A percentile compares a stretch with the other conserved stretches of the same genome.
Conservation (phyloP, 2,888 invertebrate species). For the Ernsta delagoae region DNA sequence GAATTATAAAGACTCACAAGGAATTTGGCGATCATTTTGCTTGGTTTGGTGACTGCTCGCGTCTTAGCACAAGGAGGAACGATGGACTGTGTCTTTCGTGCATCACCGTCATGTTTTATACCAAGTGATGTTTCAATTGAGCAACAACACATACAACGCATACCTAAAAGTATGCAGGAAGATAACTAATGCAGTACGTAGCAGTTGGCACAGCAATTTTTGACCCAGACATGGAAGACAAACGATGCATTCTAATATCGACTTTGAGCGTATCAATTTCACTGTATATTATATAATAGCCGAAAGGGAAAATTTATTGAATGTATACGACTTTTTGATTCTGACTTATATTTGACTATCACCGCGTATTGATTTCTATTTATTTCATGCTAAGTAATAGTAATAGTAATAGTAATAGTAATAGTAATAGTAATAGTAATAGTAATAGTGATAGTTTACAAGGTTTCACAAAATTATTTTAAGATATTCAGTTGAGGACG, state of each 20-base stretch:
- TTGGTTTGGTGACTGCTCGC: slow-evolving; percentile 78
- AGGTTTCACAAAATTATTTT: no score
- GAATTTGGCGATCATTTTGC: slow-evolving; percentile 84
- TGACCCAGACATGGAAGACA: slow-evolving; percentile 74
- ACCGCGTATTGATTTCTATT: no score
- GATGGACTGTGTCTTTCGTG: slow-evolving; percentile 73
- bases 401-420: no score
- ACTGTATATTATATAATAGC: slow-evolving; percentile 71
- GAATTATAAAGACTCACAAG: slow-evolving; percentile 73
- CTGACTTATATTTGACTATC: no score
- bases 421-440: no score
- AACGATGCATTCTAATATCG: slow-evolving; percentile 75
- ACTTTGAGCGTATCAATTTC: slow-evolving; percentile 74
- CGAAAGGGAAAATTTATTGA: slow-evolving; percentile 54
- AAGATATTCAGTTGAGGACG: no score
- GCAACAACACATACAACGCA: slow-evolving; percentile 59
- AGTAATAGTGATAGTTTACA: no score
- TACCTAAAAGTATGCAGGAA: slow-evolving; percentile 45
- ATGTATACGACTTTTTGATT: neutral
- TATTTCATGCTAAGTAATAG: no score
- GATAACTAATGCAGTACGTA: slow-evolving; percentile 69
- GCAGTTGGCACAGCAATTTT: slow-evolving; percentile 67
- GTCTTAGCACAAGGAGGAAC: slow-evolving; percentile 59
- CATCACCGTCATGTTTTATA: slow-evolving; percentile 75
- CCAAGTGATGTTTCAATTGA: slow-evolving; percentile 63